Evolutionary conservation across 2,888 invertebrate genomes (phyloP), one percentile per base, ranked within the genome.

Genomic region (Herminia tarsipennalis): DNA sequence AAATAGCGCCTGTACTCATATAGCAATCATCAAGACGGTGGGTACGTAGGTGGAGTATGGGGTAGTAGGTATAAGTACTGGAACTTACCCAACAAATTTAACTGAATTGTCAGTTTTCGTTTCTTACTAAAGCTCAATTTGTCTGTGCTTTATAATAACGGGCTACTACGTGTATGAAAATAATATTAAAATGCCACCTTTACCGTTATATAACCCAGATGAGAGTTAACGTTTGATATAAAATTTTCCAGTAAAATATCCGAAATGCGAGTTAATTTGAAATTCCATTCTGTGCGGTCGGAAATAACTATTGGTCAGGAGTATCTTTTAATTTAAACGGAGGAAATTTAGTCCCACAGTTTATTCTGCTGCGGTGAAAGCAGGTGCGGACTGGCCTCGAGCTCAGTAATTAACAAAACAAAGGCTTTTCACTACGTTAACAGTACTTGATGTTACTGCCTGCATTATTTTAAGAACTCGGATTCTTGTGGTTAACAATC

Each of bases 401-500:
- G 76, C 76, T 70, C 75, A 73, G 83, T 85, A 86, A 86, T 86
- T 86, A 86, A 86, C 84, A 83, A 84, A 83, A 86, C 85, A 85
- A 85, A 84, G 78, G 79, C 78, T 77, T 81, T 81, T 78, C 81
- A 76, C 77, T 72, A 73, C 80, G 78, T 78, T 78, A 81, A 78
- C 75, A 79, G 78, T 75, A 78, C 81, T 82, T 76, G 76, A 78
- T 79, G 80, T 70, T 75, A 75, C 77, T 75, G 73, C 72, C 73
- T 76, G 71, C 73, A 75, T 81, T 79, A 81, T 78, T 80, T 76
- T 76, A 77, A 81, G 73, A 76, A 75, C 67, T 66, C 56, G 62
- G 68, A 75, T 76, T 75, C 72, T 77, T 75, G 68, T 68, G 70
- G 74, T 58, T 59, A 57, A 64, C 62, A 57, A 52, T 44, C 34